Base-by-base conservation (phyloP, 2,113 vertebrate genomes). In the Smithornis capensis region DNA sequence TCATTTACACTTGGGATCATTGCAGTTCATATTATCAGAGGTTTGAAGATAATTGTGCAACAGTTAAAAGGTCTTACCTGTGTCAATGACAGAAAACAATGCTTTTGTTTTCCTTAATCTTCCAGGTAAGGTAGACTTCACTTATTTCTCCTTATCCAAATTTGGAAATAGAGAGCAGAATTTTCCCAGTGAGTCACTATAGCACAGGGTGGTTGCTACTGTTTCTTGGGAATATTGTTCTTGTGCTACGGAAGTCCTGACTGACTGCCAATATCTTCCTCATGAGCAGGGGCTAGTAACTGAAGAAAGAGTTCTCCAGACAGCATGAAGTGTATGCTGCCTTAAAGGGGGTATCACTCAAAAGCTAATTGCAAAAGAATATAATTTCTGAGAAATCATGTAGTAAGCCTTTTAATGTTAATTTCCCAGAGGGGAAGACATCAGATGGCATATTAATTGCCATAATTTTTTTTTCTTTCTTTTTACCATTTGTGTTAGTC, bases 371-470 rank as follows among this genome's bases (percentile, higher is more conserved):
- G 25, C 24, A 89, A 87, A 92, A 21, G 29, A 91, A 73, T 37
- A 38, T 19, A 45, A 63, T 56, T 96, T 94, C 74, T 93, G 52
- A 91, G 89, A 62, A 68, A 74, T 44, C 13, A 50, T 29, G 14
- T 68, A 53, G 14, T 57, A 91, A 68, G 9, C 44, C 11, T 79
- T 70, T 70, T 90, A 75, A 71, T 57, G 40, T 78, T 97, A 83
- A 91, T 96, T 96, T 95, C 88, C 85, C 92, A 74, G 38, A 88
- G 60, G 91, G 31, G 4, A 78, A 69, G 62, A 35, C 47, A 89
- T 94, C 60, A 88, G 53, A 83, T 85, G 88, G 80, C 40, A 67
- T 73, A 95, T 79, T 94, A 96, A 97, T 96, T 95, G 68, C 57
- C n/a, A 35, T 75, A 71, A 29, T 86, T 91, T 78, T 95, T n/a